phyloP scores from a whole-genome alignment of 1,140 invertebrate genomes.

The Anoplophora glabripennis region DNA sequence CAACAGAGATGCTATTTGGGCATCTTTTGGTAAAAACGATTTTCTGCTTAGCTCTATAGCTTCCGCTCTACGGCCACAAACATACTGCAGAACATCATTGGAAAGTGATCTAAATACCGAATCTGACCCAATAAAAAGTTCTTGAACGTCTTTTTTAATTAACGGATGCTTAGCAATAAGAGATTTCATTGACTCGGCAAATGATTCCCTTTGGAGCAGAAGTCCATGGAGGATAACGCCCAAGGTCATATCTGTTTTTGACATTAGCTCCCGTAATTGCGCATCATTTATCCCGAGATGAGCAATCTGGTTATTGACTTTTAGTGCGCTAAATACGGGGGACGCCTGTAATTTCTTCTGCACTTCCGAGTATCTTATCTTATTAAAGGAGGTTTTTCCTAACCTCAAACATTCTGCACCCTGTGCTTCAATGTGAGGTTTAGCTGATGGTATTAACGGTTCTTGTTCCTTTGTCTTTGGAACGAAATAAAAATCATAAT shows the following conservation, averaged over 20 bases:
- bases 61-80: too few species aligned
- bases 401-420: background rate
- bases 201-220: conserved; percentile 7
- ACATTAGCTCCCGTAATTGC: background rate
- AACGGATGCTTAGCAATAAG: background rate
- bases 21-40: too few species aligned
- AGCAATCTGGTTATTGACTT: background rate
- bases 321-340: background rate
- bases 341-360: background rate
- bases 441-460: background rate
- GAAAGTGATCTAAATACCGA: too few species aligned
- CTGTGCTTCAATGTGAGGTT: background rate
- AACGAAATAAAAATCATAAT: too few species aligned
- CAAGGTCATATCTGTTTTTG: background rate
- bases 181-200: background rate
- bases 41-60: too few species aligned
- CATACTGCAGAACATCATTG: too few species aligned
- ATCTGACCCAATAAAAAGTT: too few species aligned
- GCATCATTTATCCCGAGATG: background rate
- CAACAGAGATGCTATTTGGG: too few species aligned
- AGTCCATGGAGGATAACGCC: conserved; percentile 6
- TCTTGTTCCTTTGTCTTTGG: too few species aligned
- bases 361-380: background rate
- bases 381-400: background rate
- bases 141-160: background rate